Evolutionary conservation across 1,140 invertebrate species (phyloP).

Genomic region (Aphelinus certus): DNA sequence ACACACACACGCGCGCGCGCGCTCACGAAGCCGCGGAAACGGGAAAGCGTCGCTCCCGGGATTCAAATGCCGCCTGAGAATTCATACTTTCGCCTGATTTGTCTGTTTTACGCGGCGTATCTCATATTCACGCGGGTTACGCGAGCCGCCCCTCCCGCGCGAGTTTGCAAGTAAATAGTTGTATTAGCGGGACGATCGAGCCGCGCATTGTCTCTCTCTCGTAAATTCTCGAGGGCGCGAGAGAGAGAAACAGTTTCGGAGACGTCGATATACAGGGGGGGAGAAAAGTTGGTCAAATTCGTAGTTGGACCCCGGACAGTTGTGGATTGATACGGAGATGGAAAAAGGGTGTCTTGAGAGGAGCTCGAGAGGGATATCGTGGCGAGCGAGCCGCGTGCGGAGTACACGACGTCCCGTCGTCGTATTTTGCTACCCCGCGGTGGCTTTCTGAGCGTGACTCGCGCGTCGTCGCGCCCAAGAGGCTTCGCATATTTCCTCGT

Average conservation of each 20-base stretch:
- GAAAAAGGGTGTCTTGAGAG: background rate
- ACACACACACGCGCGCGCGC: no score
- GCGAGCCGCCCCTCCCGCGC: no score
- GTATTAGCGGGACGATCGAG: background rate
- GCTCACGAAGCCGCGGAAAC: no score
- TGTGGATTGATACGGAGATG: background rate
- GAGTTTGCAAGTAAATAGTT: slow-evolving; percentile 26
- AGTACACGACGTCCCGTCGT: slow-evolving; percentile 8
- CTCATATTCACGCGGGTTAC: background rate
- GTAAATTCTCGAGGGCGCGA: background rate
- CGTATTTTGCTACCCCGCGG: background rate
- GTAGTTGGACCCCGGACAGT: background rate
- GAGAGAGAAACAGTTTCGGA: no score
- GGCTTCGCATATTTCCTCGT: background rate
- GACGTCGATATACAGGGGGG: no score
- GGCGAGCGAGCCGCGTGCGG: no score
- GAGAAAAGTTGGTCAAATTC: slow-evolving; percentile 9
- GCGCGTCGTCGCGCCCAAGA: background rate
- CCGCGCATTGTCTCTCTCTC: no score
- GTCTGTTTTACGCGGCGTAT: slow-evolving; percentile 8
- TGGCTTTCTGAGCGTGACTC: background rate
- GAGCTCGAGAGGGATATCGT: background rate
- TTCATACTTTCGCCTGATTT: slow-evolving; percentile 11
- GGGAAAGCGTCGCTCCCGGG: background rate
- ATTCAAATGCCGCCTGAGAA: background rate